Conservation (phyloP, 2,113 vertebrate genomes). For the Chaetodon trifascialis region DNA sequence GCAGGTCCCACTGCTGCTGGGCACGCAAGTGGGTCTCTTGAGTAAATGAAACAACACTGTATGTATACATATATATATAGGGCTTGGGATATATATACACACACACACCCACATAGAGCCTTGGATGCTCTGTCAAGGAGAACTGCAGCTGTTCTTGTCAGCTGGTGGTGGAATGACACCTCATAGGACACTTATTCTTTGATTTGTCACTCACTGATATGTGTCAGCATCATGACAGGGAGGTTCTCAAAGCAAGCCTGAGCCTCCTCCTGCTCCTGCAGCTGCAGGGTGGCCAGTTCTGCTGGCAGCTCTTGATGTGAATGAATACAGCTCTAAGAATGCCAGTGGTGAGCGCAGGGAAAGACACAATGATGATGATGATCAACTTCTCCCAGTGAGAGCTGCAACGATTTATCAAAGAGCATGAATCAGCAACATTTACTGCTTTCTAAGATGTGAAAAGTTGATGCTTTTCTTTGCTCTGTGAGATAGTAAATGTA, state of each 20-base stretch:
- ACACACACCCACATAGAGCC: too few species aligned
- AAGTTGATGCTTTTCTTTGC: background rate
- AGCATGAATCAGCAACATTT: background rate
- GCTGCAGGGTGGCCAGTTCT: background rate
- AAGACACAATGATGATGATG: background rate
- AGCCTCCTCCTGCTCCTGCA: background rate
- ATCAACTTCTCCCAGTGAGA: background rate
- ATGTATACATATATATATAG: too few species aligned
- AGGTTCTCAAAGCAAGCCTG: background rate
- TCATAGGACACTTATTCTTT: background rate
- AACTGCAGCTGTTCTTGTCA: background rate
- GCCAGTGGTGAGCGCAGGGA: background rate
- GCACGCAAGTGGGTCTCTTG: background rate
- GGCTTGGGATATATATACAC: too few species aligned
- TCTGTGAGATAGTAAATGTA: background rate
- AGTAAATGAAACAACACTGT: background rate
- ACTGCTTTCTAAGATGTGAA: too few species aligned
- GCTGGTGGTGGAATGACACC: background rate
- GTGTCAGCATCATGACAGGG: background rate
- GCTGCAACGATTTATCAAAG: background rate
- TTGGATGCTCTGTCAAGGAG: background rate
- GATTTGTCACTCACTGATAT: background rate
- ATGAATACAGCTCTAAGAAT: background rate
- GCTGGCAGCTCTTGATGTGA: background rate
- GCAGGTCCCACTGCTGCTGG: constrained; percentile 3